These are phyloP conservation scores for Boleophthalmus pectinirostris DNA, from an alignment of 2,113 vertebrate species.

Conservation along the genomic window DNA sequence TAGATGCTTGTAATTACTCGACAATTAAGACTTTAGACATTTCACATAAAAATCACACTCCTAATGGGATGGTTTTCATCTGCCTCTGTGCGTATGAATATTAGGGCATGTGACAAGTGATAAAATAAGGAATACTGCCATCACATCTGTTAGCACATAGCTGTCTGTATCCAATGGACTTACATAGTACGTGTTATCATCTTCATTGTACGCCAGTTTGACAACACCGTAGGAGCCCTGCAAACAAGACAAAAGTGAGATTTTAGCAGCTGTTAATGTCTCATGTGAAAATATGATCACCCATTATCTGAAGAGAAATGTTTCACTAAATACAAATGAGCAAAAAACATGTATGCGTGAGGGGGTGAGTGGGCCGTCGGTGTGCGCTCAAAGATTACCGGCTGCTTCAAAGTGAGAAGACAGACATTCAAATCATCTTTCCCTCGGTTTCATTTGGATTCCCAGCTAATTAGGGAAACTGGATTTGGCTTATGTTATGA, in stretches of 20 bases:
- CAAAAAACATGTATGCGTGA: constrained; percentile 39
- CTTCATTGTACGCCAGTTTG: constrained; percentile 97
- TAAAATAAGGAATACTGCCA: background rate
- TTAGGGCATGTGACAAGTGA: constrained; percentile 4
- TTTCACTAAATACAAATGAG: constrained; percentile 29
- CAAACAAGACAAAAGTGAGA: constrained; percentile 29
- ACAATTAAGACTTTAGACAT: constrained; percentile 31
- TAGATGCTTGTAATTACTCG: constrained; percentile 21
- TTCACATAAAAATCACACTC: constrained; percentile 18
- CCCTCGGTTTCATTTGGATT: constrained; percentile 50
- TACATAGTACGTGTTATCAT: constrained; percentile 98
- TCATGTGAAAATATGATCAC: constrained; percentile 12
- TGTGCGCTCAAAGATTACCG: constrained; percentile 40
- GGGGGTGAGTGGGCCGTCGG: constrained; percentile 46
- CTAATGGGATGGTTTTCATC: constrained; percentile 9
- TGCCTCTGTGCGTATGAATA: constrained; percentile 3
- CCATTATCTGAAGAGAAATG: constrained; percentile 22
- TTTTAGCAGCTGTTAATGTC: constrained; percentile 36
- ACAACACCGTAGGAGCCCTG: constrained; percentile 98
- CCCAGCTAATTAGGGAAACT: constrained; percentile 63
- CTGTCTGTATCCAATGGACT: constrained; percentile 64
- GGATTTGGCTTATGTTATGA: constrained; percentile 46
- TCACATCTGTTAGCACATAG: constrained; percentile 12
- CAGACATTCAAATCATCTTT: constrained; percentile 55
- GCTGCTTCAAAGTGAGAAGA: constrained; percentile 61